These are phyloP conservation scores for Drosophila lutescens DNA, from an alignment of 2,888 invertebrate species.

Conservation along the genomic window DNA sequence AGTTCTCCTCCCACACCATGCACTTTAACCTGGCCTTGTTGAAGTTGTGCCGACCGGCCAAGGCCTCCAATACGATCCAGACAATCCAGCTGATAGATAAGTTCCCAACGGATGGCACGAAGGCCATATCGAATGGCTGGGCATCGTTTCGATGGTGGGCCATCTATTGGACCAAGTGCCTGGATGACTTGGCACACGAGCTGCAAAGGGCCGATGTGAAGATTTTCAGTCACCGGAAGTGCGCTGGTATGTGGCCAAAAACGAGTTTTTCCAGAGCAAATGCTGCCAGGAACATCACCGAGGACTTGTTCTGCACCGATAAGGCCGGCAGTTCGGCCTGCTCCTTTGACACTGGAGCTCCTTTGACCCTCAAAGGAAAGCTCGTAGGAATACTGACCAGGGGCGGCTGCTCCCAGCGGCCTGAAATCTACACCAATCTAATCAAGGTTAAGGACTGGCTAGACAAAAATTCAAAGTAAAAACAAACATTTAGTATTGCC, in stretches of 20 bases:
- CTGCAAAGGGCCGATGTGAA: neutral
- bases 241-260: neutral
- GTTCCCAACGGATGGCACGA: neutral
- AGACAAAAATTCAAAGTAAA: neutral
- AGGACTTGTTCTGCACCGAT: constrained; percentile 1
- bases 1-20: neutral
- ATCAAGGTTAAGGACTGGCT: neutral
- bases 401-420: neutral
- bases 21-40: constrained; percentile 2
- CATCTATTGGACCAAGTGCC: neutral
- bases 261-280: no score
- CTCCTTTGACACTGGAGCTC: constrained; percentile 9
- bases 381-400: neutral
- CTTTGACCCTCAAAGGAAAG: neutral
- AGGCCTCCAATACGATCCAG: neutral
- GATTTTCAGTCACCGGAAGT: neutral
- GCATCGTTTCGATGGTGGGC: neutral
- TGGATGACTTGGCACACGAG: neutral
- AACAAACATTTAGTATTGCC: no score
- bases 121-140: constrained; percentile 1
- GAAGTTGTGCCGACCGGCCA: neutral
- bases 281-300: neutral
- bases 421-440: constrained; percentile 1
- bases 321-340: neutral
- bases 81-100: neutral